Evolutionary conservation across 2,113 vertebrate genomes (phyloP).

Genomic region (Plestiodon gilberti): DNA sequence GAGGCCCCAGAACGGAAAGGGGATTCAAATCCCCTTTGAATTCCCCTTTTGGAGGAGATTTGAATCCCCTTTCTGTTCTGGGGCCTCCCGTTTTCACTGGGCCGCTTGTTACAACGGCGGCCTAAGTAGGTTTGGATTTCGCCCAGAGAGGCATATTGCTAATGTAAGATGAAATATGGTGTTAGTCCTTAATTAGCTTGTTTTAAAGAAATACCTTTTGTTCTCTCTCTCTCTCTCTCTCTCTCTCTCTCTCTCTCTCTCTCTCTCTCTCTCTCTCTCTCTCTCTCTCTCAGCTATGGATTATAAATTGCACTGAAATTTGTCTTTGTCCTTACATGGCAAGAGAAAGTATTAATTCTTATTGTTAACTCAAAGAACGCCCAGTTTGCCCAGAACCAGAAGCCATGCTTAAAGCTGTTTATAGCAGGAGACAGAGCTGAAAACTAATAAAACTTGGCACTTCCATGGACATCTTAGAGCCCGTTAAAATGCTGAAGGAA

Average conservation of each 20-base stretch:
- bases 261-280: constrained; percentile 4
- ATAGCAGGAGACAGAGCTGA: constrained; percentile 15
- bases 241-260: constrained; percentile 34
- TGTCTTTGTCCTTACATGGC: constrained; percentile 33
- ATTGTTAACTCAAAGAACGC: not conserved
- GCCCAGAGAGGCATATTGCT: too few species aligned
- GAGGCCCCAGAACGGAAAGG: too few species aligned
- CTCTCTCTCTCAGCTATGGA: constrained; percentile 20
- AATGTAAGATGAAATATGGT: not conserved
- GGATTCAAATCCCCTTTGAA: too few species aligned
- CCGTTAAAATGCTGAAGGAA: constrained; percentile 51
- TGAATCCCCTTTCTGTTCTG: too few species aligned
- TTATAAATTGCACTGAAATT: constrained; percentile 35
- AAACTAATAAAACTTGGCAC: not conserved
- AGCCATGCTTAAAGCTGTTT: not conserved
- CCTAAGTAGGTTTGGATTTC: too few species aligned
- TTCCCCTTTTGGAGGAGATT: too few species aligned
- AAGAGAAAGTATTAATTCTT: constrained; percentile 14
- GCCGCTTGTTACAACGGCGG: too few species aligned
- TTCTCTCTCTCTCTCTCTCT: constrained; percentile 23
- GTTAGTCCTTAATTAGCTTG: not conserved
- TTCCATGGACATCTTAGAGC: not conserved
- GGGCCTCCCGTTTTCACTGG: too few species aligned
- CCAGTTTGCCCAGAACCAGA: constrained; percentile 18
- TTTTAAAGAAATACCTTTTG: not conserved